phyloP scores from a whole-genome alignment of 2,797 vertebrate genomes.

The Nasua narica region DNA sequence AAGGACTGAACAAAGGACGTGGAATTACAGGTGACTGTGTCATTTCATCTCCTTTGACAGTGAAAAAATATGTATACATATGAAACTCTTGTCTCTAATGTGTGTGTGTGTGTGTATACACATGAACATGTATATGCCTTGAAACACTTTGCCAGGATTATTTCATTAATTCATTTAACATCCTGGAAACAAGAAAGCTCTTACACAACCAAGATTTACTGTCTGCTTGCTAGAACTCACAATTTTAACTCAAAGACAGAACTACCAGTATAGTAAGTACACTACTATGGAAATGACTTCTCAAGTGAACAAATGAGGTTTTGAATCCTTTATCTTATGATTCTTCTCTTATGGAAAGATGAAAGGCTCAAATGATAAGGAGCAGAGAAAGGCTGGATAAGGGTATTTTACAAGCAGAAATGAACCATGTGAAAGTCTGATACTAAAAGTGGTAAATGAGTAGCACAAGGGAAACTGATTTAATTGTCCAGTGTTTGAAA shows the following conservation, averaged over 20 bases:
- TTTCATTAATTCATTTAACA: conserved; percentile 1
- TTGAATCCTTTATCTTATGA: neutral
- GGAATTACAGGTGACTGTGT: neutral
- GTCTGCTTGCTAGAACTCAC: neutral
- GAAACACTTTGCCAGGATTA: neutral
- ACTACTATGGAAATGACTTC: neutral
- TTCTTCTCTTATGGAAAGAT: neutral
- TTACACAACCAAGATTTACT: neutral
- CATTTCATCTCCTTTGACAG: neutral
- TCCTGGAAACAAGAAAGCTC: neutral
- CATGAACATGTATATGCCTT: neutral
- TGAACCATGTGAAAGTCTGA: neutral
- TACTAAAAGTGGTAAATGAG: neutral
- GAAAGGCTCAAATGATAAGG: neutral
- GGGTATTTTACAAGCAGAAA: neutral
- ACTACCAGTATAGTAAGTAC: neutral
- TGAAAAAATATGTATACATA: neutral
- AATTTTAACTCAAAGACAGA: neutral
- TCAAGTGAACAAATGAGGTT: neutral
- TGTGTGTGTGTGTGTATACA: too few species aligned
- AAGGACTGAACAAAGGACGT: neutral
- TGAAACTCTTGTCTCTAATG: neutral
- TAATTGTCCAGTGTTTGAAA: neutral
- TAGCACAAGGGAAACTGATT: neutral
- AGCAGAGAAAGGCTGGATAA: neutral